A percentile compares a stretch with the other conserved stretches of the same genome.
phyloP scores from a whole-genome alignment of 2,888 invertebrate species.

The Drosophila seclusa region DNA sequence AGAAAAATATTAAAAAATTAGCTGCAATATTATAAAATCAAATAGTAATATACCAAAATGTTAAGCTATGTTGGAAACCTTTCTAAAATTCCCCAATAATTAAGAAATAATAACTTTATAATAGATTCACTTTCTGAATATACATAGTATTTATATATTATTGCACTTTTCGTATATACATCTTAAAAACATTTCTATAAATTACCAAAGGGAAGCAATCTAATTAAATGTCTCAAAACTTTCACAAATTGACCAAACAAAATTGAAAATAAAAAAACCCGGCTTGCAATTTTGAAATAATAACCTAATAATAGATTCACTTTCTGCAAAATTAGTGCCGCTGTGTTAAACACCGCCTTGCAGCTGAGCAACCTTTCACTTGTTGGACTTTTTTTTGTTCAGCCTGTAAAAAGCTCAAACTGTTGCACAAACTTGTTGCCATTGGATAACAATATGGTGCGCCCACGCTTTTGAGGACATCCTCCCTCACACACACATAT shows the following conservation, averaged over 20 bases:
- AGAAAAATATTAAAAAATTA: not conserved
- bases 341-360: conserved; percentile 1
- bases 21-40: not conserved
- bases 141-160: not conserved
- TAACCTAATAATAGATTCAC: conserved; percentile 2
- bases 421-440: conserved; percentile 67
- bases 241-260: not conserved
- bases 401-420: conserved; percentile 50
- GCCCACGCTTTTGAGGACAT: conserved; percentile 53
- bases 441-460: conserved; percentile 71
- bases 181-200: not conserved
- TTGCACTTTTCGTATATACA: not conserved
- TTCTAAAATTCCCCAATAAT: not conserved
- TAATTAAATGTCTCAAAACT: not conserved
- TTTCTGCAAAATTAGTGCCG: conserved; percentile 6
- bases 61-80: not conserved
- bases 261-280: not conserved
- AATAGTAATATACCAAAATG: not conserved
- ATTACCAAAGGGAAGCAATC: not conserved
- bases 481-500: conserved; percentile 1
- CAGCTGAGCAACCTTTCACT: conserved; percentile 22
- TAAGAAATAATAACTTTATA: too few relatives aligned
- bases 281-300: not conserved
- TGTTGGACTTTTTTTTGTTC: conserved; percentile 6
- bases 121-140: not conserved